phyloP scores from a whole-genome alignment of 2,888 invertebrate genomes.

The Pollenia angustigena region DNA sequence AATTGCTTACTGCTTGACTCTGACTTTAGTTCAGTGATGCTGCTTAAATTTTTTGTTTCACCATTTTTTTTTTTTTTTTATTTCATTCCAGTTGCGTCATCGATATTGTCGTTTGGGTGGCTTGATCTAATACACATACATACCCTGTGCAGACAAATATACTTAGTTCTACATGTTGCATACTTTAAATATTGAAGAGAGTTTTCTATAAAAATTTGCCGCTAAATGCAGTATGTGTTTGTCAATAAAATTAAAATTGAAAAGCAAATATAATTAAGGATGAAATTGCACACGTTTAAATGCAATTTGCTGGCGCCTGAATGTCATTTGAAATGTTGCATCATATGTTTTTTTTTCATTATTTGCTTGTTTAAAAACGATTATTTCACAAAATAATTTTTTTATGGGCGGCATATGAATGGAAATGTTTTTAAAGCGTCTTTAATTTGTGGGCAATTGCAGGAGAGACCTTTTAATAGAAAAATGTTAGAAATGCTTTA shows the following conservation, averaged over 20 bases:
- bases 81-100: constrained; percentile 33
- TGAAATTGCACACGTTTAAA: constrained; percentile 65
- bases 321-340: constrained; percentile 46
- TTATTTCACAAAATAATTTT: background rate
- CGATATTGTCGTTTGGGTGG: constrained; percentile 47
- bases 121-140: background rate
- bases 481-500: background rate
- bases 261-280: constrained; percentile 67
- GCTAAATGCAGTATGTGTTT: constrained; percentile 63
- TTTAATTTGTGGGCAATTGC: constrained; percentile 4
- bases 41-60: background rate
- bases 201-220: constrained; percentile 10
- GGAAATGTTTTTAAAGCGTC: background rate
- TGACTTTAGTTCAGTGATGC: constrained; percentile 52
- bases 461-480: background rate
- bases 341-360: constrained; percentile 11
- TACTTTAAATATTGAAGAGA: background rate
- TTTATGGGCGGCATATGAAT: background rate
- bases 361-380: background rate
- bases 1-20: constrained; percentile 70
- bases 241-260: constrained; percentile 68
- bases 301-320: constrained; percentile 71
- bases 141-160: background rate
- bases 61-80: constrained; percentile 28
- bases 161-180: constrained; percentile 26